phyloP scores from a whole-genome alignment of 2,113 vertebrate species.

The rat (Rattus norvegicus) region DNA sequence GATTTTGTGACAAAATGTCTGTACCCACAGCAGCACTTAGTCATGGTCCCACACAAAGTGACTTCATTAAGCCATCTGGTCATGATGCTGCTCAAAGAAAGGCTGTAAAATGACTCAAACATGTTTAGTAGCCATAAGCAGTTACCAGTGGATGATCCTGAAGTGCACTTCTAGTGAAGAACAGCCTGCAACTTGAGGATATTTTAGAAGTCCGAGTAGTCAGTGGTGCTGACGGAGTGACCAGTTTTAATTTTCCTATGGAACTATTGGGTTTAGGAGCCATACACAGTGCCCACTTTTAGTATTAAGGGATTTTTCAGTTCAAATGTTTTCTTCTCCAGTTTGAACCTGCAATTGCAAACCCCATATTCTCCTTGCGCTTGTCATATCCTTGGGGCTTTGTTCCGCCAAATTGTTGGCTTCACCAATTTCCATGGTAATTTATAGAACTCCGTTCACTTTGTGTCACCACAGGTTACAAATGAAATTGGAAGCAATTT shows the following conservation, averaged over 20 bases:
- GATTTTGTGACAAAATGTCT: slow-evolving; percentile 41
- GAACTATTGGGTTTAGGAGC: background rate
- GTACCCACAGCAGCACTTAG: slow-evolving; percentile 33
- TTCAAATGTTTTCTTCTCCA: slow-evolving; percentile 57
- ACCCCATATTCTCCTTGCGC: background rate
- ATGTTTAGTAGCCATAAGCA: slow-evolving; percentile 30
- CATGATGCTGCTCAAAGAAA: background rate
- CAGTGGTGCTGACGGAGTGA: background rate
- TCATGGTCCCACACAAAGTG: slow-evolving; percentile 10
- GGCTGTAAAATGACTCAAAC: slow-evolving; percentile 27
- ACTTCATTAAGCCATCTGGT: slow-evolving; percentile 54
- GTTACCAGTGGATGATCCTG: slow-evolving; percentile 18
- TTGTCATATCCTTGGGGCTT: slow-evolving; percentile 35
- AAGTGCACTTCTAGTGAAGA: background rate
- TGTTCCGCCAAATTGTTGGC: slow-evolving; percentile 33
- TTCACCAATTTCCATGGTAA: slow-evolving; percentile 44
- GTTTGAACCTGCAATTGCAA: slow-evolving; percentile 54
- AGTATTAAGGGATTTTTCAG: slow-evolving; percentile 50
- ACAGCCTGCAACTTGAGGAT: background rate
- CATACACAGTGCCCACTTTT: slow-evolving; percentile 15
- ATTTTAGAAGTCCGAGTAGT: background rate
- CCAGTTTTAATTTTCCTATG: slow-evolving; percentile 6
- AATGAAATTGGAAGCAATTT: slow-evolving; percentile 75
- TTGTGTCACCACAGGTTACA: slow-evolving; percentile 71
- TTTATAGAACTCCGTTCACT: slow-evolving; percentile 20